These are phyloP conservation scores for Percopsis omiscomaycus DNA, from an alignment of 2,797 vertebrate species.

Conservation along the genomic window DNA sequence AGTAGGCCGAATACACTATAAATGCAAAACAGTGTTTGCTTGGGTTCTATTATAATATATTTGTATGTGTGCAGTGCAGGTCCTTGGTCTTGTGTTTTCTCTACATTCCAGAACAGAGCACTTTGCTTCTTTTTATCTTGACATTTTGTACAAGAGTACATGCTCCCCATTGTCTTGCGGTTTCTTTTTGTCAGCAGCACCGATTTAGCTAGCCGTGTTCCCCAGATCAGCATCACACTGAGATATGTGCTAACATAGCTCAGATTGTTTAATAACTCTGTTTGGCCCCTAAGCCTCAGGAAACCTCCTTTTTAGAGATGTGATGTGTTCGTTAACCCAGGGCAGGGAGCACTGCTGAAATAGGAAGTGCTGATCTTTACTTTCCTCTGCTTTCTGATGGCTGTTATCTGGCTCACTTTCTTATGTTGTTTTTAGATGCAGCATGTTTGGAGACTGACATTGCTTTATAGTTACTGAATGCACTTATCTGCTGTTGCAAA, in stretches of 20 bases:
- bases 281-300: constrained; percentile 58
- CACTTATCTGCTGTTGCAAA: background rate
- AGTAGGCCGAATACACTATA: background rate
- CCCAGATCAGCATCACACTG: constrained; percentile 41
- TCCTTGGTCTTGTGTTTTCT: too few species aligned
- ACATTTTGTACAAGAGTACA: too few species aligned
- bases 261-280: constrained; percentile 61
- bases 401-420: background rate
- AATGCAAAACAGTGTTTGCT: constrained; percentile 4
- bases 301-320: constrained; percentile 49
- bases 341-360: constrained; percentile 28
- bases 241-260: constrained; percentile 31
- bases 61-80: constrained; percentile 16
- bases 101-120: too few species aligned
- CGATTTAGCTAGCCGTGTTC: constrained; percentile 24
- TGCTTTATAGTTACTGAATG: background rate
- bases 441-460: background rate
- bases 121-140: too few species aligned
- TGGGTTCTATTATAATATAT: constrained; percentile 32
- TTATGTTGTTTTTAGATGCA: constrained; percentile 13
- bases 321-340: constrained; percentile 47
- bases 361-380: constrained; percentile 29
- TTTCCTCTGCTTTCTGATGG: constrained; percentile 22
- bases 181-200: too few species aligned
- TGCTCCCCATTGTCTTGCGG: too few species aligned